A percentile compares a stretch with the other conserved stretches of the same genome.
Conservation (phyloP, 2,113 vertebrate genomes). For the Syngnathus scovelli region DNA sequence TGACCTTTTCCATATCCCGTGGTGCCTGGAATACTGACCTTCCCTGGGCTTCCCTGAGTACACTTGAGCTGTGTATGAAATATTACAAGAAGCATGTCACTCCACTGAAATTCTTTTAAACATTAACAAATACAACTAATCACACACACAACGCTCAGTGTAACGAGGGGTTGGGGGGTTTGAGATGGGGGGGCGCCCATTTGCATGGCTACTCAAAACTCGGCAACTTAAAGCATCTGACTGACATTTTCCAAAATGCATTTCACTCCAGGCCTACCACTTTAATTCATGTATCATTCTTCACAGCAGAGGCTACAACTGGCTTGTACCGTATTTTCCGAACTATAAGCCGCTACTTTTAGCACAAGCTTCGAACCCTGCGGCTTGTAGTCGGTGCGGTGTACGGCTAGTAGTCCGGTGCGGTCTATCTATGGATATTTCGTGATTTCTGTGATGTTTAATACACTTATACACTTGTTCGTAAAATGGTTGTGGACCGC, state of each 20-base stretch:
- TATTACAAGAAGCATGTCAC: conserved; percentile 69
- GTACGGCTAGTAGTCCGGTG: too few relatives aligned
- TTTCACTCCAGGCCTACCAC: not conserved
- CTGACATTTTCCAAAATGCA: not conserved
- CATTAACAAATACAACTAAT: conserved; percentile 57
- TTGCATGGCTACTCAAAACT: not conserved
- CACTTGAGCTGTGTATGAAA: conserved; percentile 70
- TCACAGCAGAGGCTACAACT: too few relatives aligned
- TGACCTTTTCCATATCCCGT: conserved; percentile 29
- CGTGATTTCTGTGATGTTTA: too few relatives aligned
- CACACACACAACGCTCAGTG: conserved; percentile 35
- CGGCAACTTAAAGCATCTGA: not conserved
- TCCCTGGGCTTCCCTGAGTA: conserved; percentile 70
- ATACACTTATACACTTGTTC: too few relatives aligned
- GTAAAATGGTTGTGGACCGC: too few relatives aligned
- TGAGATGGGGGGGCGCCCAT: not conserved
- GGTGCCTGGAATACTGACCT: conserved; percentile 71
- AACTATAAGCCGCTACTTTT: too few relatives aligned
- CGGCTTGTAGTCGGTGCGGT: too few relatives aligned
- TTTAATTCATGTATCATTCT: not conserved
- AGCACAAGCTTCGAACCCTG: too few relatives aligned
- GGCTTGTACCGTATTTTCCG: too few relatives aligned
- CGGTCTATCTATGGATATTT: too few relatives aligned
- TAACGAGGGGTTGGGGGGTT: too few relatives aligned
- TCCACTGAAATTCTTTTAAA: conserved; percentile 47